A percentile compares a stretch with the other conserved stretches of the same genome.
Conservation (phyloP, 2,888 invertebrate genomes). For the Drosophila anomelani region DNA sequence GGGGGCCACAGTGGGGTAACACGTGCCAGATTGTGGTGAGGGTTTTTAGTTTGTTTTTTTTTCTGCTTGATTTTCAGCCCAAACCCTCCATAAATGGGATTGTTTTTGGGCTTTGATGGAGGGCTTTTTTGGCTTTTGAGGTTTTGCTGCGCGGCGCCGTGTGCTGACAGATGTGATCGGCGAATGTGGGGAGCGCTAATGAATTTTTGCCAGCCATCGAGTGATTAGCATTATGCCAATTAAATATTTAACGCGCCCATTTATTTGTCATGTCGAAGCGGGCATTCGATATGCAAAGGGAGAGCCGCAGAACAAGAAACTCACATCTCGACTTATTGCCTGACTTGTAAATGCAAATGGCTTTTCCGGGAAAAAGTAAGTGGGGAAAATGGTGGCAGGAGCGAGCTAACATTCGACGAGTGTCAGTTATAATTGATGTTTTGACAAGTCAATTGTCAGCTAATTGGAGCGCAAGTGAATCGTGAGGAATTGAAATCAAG, state of each 20-base stretch:
- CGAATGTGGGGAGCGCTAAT: constrained; percentile 53
- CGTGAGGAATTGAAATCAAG: constrained; percentile 17
- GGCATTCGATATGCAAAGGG: constrained; percentile 60
- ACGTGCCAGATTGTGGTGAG: constrained; percentile 45
- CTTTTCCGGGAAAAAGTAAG: constrained; percentile 25
- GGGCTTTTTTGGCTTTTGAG: constrained; percentile 31
- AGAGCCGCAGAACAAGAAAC: constrained; percentile 40
- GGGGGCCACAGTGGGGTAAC: constrained; percentile 16
- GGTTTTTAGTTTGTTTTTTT: constrained; percentile 58
- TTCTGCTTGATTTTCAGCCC: constrained; percentile 2
- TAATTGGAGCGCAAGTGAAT: constrained; percentile 52
- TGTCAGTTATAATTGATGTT: constrained; percentile 73
- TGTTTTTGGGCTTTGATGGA: constrained; percentile 26
- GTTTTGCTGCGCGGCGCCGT: constrained; percentile 27
- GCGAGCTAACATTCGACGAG: constrained; percentile 19
- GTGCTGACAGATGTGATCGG: constrained; percentile 58
- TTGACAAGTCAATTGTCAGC: constrained; percentile 76
- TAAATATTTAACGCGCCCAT: constrained; percentile 71
- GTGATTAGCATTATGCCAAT: constrained; percentile 72
- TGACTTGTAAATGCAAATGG: constrained; percentile 60
- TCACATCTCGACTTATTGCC: constrained; percentile 51
- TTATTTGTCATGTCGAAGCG: constrained; percentile 62
- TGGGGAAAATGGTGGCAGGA: background rate
- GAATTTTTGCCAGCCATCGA: constrained; percentile 70
- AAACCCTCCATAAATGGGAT: constrained; percentile 20